Conservation (phyloP, 64 coral and sea anemone genomes). For the Astreopora myriophthalma region DNA sequence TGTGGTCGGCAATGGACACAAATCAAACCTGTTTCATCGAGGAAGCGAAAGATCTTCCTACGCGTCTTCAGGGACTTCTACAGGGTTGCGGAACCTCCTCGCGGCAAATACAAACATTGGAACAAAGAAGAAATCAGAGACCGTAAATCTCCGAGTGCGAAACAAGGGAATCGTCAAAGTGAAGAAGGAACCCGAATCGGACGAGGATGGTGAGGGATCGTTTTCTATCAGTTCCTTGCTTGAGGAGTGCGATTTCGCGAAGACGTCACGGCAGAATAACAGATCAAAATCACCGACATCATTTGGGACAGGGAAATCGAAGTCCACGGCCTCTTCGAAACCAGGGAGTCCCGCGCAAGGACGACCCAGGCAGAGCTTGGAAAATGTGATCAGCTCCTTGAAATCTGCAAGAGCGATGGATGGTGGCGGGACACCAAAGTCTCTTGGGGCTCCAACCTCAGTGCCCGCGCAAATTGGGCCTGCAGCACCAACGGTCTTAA, state of each 20-base stretch:
- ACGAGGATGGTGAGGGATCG: not conserved
- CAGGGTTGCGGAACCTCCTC: not conserved
- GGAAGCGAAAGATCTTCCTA: not conserved
- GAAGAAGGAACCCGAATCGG: slow-evolving; percentile 30
- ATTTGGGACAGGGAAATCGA: not conserved
- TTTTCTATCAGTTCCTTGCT: slow-evolving; percentile 24
- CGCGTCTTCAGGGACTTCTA: not conserved
- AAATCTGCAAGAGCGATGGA: slow-evolving; percentile 3
- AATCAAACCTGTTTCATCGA: not conserved
- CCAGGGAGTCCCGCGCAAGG: not conserved
- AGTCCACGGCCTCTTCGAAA: not conserved
- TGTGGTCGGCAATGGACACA: not conserved
- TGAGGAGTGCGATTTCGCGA: slow-evolving; percentile 18
- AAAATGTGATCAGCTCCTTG: slow-evolving; percentile 40
- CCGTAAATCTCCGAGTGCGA: slow-evolving; percentile 18
- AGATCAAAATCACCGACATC: slow-evolving; percentile 14
- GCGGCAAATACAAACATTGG: slow-evolving; percentile 27
- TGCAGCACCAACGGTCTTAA: not conserved
- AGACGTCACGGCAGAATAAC: not conserved
- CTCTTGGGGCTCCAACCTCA: not conserved
- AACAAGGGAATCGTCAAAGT: slow-evolving; percentile 17
- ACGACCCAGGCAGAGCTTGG: slow-evolving; percentile 2
- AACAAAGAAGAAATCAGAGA: not conserved
- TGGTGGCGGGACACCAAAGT: not conserved
- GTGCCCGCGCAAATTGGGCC: not conserved